These are phyloP conservation scores for Pristionchus pacificus DNA, from an alignment of 1,140 invertebrate genomes.

Conservation along the genomic window DNA sequence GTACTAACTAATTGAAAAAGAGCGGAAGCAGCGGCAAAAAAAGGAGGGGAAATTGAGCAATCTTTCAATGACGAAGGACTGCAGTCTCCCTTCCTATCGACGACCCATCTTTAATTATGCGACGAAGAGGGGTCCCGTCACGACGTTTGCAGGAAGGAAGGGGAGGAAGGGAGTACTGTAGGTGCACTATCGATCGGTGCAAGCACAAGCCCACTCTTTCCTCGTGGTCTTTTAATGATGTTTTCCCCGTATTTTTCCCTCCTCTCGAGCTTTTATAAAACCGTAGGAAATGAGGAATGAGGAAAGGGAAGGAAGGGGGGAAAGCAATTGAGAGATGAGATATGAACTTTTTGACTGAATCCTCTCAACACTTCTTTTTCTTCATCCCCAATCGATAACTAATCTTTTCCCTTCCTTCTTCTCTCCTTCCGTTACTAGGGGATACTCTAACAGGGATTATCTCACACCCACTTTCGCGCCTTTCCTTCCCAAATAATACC, in stretches of 20 bases:
- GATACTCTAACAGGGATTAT: too few species aligned
- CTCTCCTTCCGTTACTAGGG: too few species aligned
- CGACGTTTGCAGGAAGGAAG: too few species aligned
- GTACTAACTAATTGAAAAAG: too few species aligned
- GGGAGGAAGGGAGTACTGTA: neutral
- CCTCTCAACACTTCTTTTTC: slow-evolving; percentile 8
- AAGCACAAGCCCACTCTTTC: neutral
- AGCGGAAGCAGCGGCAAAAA: too few species aligned
- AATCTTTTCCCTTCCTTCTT: neutral
- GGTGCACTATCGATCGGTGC: neutral
- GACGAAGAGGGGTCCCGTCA: too few species aligned
- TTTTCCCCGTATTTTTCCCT: neutral
- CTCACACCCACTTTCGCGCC: neutral
- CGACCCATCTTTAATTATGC: too few species aligned
- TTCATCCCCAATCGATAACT: neutral
- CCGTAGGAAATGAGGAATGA: neutral
- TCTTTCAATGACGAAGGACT: too few species aligned
- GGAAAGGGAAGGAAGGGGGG: neutral
- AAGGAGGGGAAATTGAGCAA: too few species aligned
- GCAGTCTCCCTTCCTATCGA: too few species aligned
- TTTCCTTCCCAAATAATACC: neutral
- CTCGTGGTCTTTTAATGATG: neutral
- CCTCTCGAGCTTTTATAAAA: neutral
- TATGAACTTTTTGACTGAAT: neutral
- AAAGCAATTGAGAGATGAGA: neutral